Evolutionary conservation across 2,888 invertebrate species (phyloP).

Genomic region (Drosophila anceps): DNA sequence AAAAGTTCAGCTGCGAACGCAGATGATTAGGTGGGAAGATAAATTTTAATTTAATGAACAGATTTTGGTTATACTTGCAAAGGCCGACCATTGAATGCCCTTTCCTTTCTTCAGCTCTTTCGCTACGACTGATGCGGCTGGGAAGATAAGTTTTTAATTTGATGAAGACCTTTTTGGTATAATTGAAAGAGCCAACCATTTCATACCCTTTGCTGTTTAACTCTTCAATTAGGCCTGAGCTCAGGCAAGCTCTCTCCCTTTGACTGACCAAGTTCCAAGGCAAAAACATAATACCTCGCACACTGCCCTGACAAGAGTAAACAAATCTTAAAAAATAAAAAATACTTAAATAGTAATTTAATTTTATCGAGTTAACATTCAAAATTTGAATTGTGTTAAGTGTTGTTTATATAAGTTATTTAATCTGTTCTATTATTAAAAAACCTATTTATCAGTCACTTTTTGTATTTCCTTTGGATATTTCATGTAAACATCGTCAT

Average conservation of each 20-base stretch:
- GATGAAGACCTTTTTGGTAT: no score
- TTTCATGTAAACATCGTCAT: neutral
- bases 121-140: no score
- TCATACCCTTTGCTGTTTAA: neutral
- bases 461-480: neutral
- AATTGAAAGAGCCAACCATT: neutral
- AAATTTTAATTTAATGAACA: conserved; percentile 17
- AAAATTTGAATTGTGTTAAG: neutral
- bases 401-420: conserved; percentile 5
- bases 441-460: conserved; percentile 1
- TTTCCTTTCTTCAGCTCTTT: neutral
- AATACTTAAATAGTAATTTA: conserved; percentile 11
- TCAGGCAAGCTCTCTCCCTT: no score
- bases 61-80: no score
- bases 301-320: neutral
- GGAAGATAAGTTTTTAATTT: no score
- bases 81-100: neutral
- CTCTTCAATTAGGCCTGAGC: no score
- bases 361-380: neutral
- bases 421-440: conserved; percentile 12
- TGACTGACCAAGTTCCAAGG: no score
- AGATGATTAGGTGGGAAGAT: conserved; percentile 48
- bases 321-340: neutral
- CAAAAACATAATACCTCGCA: neutral
- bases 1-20: conserved; percentile 18